Evolutionary conservation across 1,140 invertebrate species (phyloP).

Genomic region (Drosophila kurseongensis): DNA sequence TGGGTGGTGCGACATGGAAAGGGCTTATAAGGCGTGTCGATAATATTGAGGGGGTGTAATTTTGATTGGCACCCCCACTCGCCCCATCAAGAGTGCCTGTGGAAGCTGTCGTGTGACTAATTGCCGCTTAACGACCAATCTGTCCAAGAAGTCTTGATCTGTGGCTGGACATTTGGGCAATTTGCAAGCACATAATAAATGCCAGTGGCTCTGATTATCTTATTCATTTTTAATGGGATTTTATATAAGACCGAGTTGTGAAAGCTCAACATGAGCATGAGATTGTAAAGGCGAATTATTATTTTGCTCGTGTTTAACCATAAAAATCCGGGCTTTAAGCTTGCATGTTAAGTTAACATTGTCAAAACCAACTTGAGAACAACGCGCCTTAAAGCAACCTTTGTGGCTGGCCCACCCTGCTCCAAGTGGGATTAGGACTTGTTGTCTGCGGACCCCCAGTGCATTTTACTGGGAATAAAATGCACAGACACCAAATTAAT

Average conservation of each 20-base stretch:
- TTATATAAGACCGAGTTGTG: too few relatives aligned
- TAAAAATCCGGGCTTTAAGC: not conserved
- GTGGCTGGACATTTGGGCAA: constrained; percentile 15
- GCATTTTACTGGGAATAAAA: constrained; percentile 49
- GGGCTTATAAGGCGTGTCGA: constrained; percentile 58
- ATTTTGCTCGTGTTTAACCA: not conserved
- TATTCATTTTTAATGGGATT: not conserved
- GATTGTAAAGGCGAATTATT: too few relatives aligned
- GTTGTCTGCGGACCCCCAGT: constrained; percentile 29
- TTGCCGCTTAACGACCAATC: constrained; percentile 64
- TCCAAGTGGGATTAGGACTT: constrained; percentile 48
- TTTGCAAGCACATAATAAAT: not conserved
- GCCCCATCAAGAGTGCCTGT: constrained; percentile 23
- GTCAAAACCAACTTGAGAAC: constrained; percentile 2
- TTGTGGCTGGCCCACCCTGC: constrained; percentile 1
- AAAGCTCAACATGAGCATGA: too few relatives aligned
- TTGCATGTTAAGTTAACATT: constrained; percentile 6
- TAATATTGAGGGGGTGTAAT: constrained; percentile 72
- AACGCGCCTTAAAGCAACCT: constrained; percentile 9
- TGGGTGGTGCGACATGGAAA: not conserved
- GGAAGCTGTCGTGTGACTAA: constrained; percentile 57
- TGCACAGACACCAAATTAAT: constrained; percentile 79
- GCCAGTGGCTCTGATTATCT: not conserved
- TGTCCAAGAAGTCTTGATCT: constrained; percentile 11
- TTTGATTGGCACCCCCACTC: constrained; percentile 58